Conservation (phyloP, 1,140 invertebrate genomes). For the Drosophila funebris region DNA sequence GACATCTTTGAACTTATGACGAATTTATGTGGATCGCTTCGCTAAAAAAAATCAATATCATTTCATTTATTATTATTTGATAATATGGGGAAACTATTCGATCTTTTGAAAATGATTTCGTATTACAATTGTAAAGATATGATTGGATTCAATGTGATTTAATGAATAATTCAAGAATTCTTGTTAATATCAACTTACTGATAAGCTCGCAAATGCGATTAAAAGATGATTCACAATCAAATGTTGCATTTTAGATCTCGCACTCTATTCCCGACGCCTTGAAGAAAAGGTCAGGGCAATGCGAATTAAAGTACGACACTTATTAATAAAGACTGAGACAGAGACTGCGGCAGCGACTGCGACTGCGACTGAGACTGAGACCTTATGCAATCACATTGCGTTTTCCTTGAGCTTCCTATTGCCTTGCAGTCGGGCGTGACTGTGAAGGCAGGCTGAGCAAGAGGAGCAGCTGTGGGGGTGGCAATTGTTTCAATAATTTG, state of each 20-base stretch:
- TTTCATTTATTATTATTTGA: not conserved
- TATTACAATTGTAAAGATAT: not conserved
- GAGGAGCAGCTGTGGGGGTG: not conserved
- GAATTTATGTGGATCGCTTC: not conserved
- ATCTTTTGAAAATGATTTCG: not conserved
- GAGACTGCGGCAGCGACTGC: not conserved
- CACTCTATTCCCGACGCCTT: not conserved
- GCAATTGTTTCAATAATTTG: conserved; percentile 27
- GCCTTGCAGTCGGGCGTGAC: conserved; percentile 29
- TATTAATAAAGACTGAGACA: not conserved
- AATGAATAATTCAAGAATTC: not conserved
- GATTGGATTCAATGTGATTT: not conserved
- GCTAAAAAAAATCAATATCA: too few relatives aligned
- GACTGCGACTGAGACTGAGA: not conserved
- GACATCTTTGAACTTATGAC: not conserved
- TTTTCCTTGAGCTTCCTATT: conserved; percentile 31
- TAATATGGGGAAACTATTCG: not conserved
- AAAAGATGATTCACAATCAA: not conserved
- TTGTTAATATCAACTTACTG: not conserved
- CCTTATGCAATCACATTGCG: conserved; percentile 9
- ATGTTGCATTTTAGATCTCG: not conserved
- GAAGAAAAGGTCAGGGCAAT: conserved; percentile 17
- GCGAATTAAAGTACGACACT: conserved; percentile 1
- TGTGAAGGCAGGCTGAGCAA: not conserved
- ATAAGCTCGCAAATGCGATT: not conserved